Evolutionary conservation across 2,888 invertebrate genomes (phyloP).

Genomic region (Dascillus cervinus): DNA sequence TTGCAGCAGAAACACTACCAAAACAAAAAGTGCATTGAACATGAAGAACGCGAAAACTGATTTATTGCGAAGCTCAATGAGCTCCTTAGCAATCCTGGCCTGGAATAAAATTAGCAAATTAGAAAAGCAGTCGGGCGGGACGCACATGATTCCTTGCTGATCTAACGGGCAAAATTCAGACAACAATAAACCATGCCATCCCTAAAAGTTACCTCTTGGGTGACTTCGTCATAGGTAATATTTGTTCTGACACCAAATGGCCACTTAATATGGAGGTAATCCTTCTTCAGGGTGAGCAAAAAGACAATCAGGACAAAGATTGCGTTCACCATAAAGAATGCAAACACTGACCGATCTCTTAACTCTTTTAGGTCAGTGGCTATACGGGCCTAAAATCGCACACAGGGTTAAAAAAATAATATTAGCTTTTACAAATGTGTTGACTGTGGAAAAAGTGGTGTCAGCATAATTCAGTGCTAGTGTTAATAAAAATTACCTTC

Average conservation of each 20-base stretch:
- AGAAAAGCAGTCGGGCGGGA: constrained; percentile 17
- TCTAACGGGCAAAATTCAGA: constrained; percentile 5
- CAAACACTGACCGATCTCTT: constrained; percentile 90
- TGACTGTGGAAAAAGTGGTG: background rate
- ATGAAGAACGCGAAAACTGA: constrained; percentile 97
- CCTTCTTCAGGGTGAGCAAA: constrained; percentile 97
- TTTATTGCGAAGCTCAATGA: constrained; percentile 93
- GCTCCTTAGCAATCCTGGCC: constrained; percentile 82
- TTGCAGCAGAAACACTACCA: constrained; percentile 98
- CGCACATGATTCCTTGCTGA: too few relatives aligned
- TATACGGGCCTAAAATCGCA: constrained; percentile 77
- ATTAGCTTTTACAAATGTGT: too few relatives aligned
- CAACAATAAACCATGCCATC: constrained; percentile 23
- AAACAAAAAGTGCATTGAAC: constrained; percentile 98
- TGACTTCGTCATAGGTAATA: constrained; percentile 82
- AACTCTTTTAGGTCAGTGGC: constrained; percentile 87
- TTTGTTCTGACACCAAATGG: constrained; percentile 91
- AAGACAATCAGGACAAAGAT: constrained; percentile 98
- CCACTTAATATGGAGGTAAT: constrained; percentile 93
- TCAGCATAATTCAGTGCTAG: background rate
- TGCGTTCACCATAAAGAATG: constrained; percentile 98
- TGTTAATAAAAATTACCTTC: constrained; percentile 54
- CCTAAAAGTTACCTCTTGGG: constrained; percentile 77
- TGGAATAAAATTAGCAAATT: constrained; percentile 56
- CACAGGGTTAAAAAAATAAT: too few relatives aligned